These are phyloP conservation scores for Stegana nigrithorax DNA, from an alignment of 2,888 invertebrate species.

Conservation along the genomic window DNA sequence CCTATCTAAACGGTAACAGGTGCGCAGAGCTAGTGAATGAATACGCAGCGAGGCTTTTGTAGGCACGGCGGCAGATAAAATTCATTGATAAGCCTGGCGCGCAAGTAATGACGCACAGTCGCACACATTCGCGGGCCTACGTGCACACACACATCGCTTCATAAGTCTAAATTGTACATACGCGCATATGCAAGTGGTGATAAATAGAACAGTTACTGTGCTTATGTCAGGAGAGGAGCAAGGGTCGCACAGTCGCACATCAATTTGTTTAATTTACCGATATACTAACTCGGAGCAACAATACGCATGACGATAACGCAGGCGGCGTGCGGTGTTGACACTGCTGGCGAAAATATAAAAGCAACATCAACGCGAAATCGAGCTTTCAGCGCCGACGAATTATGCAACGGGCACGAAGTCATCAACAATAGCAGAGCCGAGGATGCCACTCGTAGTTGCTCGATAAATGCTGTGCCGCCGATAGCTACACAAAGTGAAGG, in stretches of 20 bases:
- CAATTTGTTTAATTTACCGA: constrained; percentile 62
- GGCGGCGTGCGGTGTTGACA: constrained; percentile 24
- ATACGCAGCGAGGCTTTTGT: constrained; percentile 30
- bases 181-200: background rate
- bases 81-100: constrained; percentile 45
- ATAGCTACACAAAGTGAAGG: background rate
- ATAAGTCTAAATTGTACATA: background rate
- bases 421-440: too few species aligned
- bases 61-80: constrained; percentile 45
- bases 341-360: too few species aligned
- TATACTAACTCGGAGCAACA: constrained; percentile 33
- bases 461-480: constrained; percentile 16
- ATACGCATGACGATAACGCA: constrained; percentile 43
- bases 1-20: constrained; percentile 61
- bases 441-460: background rate
- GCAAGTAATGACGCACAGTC: background rate
- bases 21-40: constrained; percentile 43
- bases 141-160: too few species aligned
- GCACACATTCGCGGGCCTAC: background rate
- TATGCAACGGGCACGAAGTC: background rate
- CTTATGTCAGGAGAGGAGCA: background rate
- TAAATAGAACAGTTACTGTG: background rate
- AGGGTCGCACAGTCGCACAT: constrained; percentile 34
- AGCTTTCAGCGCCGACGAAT: constrained; percentile 24
- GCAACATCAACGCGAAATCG: constrained; percentile 33